Evolutionary conservation across 2,113 vertebrate genomes (phyloP), one percentile per base, ranked within the genome.

Genomic region (Prietella phreatophila): DNA sequence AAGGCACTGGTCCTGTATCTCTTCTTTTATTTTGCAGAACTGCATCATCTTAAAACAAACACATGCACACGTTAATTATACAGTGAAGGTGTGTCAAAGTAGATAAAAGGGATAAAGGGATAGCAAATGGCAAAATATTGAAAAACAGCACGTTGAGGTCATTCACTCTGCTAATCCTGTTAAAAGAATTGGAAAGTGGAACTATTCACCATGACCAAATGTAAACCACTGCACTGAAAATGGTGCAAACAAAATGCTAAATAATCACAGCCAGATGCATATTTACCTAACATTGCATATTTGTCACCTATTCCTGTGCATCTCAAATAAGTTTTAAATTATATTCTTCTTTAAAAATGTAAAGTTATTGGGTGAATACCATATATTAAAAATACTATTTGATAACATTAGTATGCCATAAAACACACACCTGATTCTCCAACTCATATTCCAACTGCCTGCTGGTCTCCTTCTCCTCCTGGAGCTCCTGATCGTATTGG

Each of bases 391-490:
- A 4, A 14, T 33, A 47, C 11, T 47, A 39, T 76, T 76, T 7
- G 6, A 42, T 53, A 20, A 47, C 47, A 47, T 47, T 47, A 47
- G 7, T 47, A 47, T 47, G 8, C 47, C 47, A 47, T 47, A 22
- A 80, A 56, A 4, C 55, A 81, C 50, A 33, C n/a, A 81, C 79
- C 79, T 81, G 79, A 19, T 58, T 33, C 17, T 81, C 79, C 53
- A 10, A 22, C n/a, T 81, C 79, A 33, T 81, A 7, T 56, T 81
- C 3, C 33, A 58, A 14, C n/a, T 33, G 7, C n/a, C 10, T 33
- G 14, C 8, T 58, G n/a, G 3, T 20, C 79, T 81, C 53, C 53
- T 20, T 81, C 17, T 81, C n/a, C 0, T 8, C 15, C 15, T 20
- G 6, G 2, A 58, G 50, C n/a, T 81, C 8, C 30, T 58, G 6